Base-by-base conservation (phyloP, 2,113 vertebrate genomes). In the Entelurus aequoreus region DNA sequence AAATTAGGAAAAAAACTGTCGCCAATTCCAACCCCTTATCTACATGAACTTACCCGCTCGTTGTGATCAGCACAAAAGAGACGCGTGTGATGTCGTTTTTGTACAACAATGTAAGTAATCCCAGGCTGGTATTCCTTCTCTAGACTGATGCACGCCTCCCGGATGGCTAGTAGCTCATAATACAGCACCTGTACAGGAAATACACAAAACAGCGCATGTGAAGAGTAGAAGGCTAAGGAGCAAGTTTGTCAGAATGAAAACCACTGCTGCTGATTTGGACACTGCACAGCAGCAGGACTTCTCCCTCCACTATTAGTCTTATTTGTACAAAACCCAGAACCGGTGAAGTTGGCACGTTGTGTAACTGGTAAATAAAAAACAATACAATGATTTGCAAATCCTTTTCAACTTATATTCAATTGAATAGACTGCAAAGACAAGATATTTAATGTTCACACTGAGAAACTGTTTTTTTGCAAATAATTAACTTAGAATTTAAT, bases 101-200 rank as follows among this genome's bases (percentile, higher is more conserved):
- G 97, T 77, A 99, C 97, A 71, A 98, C 97, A 35, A 99, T 98
- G 77, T 99, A 99, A 13, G 97, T 99, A 88, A 99, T 99, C 84
- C 97, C 97, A 28, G 97, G 97, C 88, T 99, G 97, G 86, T 99
- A 99, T 80, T 99, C 97, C 69, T 98, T 99, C 89, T 99, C 97
- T 90, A 99, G 87, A 82, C 93, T 96, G 86, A 99, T 99, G 73
- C 97, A 99, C 85, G 97, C 96, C 90, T 99, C 97, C 74, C 97
- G 90, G 81, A 99, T 98, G 71, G 97, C 97, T 76, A 99, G 91
- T 84, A 99, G 93, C 71, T 99, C 97, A 63, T 98, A 98, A 86
- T 98, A 98, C 80, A 99, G 91, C 84, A 99, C 96, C 97, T 99
- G 67, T 3, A 8, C 35, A 15, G 0, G 51, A 6, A 55, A 13